Evolutionary conservation across 2,797 vertebrate genomes (phyloP), one percentile per base, ranked within the genome.

Genomic region (Micromesistius poutassou): DNA sequence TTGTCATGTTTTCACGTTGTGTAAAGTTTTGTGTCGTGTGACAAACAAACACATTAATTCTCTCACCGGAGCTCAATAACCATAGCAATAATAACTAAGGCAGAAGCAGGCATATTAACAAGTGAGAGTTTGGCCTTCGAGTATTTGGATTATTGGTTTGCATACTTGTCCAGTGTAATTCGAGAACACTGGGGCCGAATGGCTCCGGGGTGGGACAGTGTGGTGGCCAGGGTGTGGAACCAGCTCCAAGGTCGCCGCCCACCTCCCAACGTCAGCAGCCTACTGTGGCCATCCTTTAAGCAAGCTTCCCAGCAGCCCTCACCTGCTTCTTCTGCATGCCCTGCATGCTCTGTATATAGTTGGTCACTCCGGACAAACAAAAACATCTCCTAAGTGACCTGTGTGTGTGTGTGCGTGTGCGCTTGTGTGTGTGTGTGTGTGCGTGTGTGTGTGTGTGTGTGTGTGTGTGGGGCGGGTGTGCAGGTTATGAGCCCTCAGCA

Each of bases 401-500:
- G 36, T 38, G 0, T 38, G 36, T 38, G 36, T 38, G 36, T 10
- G 36, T 38, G 9, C 1, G 36, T 38, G 36, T 38, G 13, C 16
- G 2, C 16, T 13, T 46, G 14, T 46, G 3, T 46, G 13, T 19
- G 3, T 46, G 42, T 46, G 12, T 46, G 12, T 46, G 40, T 46
- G 40, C 16, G 40, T 46, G 40, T 46, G 40, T 46, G 40, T 46
- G 40, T 46, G 40, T 16, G 40, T 42, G 40, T 16, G 40, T 42
- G 40, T 42, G 40, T 42, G 40, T 42, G 40, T 42, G 40, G 14
- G 40, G 1, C 87, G 35, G 82, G 75, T 2, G 68, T 76, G 73
- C 89, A 99, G 98, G 96, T 85, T 99, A 98, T 78, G 97, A 99
- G 83, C 92, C 97, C 79, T 87, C 96, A 0, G 91, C 96, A 71